phyloP scores from a whole-genome alignment of 2,113 vertebrate species.

The Tylochromis polylepis region DNA sequence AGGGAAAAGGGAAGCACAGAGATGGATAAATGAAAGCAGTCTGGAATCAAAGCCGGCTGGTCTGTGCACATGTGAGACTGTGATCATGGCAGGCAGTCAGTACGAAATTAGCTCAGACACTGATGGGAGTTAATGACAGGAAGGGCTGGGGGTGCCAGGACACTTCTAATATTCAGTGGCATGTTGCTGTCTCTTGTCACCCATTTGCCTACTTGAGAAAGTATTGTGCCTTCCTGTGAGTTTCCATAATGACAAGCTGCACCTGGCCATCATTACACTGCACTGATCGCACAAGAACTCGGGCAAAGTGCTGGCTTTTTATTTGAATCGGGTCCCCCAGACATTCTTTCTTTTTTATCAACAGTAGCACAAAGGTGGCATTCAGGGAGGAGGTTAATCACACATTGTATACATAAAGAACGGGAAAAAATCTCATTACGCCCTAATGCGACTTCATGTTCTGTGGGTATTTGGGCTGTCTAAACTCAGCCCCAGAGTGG shows the following conservation, averaged over 20 bases:
- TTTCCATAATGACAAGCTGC: constrained; percentile 4
- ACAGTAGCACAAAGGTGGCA: not conserved
- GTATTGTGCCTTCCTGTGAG: not conserved
- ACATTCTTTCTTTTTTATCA: not conserved
- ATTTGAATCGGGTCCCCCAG: not conserved
- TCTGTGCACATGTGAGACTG: constrained; percentile 17
- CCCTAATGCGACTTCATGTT: not conserved
- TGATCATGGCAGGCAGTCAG: constrained; percentile 35
- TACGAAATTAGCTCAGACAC: constrained; percentile 37
- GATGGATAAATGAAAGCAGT: constrained; percentile 42
- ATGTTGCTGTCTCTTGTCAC: not conserved
- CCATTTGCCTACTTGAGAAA: not conserved
- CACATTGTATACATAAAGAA: not conserved
- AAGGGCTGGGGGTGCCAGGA: not conserved
- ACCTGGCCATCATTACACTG: constrained; percentile 12
- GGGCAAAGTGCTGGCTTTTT: not conserved
- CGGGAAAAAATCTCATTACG: not conserved
- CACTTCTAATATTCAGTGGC: constrained; percentile 11
- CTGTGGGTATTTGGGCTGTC: not conserved
- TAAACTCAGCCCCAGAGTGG: not conserved
- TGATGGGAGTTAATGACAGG: constrained; percentile 39
- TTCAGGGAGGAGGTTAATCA: constrained; percentile 2
- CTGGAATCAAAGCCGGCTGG: constrained; percentile 39
- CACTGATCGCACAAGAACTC: not conserved
- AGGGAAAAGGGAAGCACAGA: constrained; percentile 5